Evolutionary conservation across 2,797 vertebrate genomes (phyloP), one percentile per base, ranked within the genome.

Genomic region (Prionace glauca): DNA sequence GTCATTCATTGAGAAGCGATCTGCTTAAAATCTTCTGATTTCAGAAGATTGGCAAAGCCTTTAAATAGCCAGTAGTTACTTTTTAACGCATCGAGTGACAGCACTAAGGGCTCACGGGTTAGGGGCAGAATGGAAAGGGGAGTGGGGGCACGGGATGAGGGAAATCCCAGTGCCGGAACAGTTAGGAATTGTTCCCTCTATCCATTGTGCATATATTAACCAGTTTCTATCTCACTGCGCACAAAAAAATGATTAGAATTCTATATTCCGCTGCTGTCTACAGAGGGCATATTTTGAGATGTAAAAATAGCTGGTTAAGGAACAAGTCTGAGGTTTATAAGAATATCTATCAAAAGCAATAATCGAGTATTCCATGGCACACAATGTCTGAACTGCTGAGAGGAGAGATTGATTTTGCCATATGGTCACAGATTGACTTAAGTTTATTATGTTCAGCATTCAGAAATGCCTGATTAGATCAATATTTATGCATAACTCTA

Each of bases 1-100:
- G n/a, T 92, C 90, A 92, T 92, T 69, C 90, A 69, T 67, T 92
- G 62, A n/a, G 65, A 92, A 92, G 65, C 65, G 65, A 67, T 91
- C 88, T 10, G 20, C 60, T 67, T 91, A 62, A 67, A 79, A 62
- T 36, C 88, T 65, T 67, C 62, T 65, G 81, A 84, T 84, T 41
- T 84, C 81, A 9, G 32, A 91, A 65, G 62, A 91, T 91, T 91
- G n/a, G 60, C 60, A 67, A 91, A 20, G 88, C 2, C 60, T 67
- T 90, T 65, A 65, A 65, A 65, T 91, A n/a, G 62, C 62, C 32
- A 18, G 36, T 32, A 20, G 88, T 65, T 60, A 91, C 60, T 36
- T 91, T 36, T 91, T 91, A 24, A 84, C 45, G 81, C 16, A 24
- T 45, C 81, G 24, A 22, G 81, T 84, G 36, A 45, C 60, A 32